These are phyloP conservation scores for Microplitis deprimator DNA, from an alignment of 2,888 invertebrate genomes.

Conservation along the genomic window DNA sequence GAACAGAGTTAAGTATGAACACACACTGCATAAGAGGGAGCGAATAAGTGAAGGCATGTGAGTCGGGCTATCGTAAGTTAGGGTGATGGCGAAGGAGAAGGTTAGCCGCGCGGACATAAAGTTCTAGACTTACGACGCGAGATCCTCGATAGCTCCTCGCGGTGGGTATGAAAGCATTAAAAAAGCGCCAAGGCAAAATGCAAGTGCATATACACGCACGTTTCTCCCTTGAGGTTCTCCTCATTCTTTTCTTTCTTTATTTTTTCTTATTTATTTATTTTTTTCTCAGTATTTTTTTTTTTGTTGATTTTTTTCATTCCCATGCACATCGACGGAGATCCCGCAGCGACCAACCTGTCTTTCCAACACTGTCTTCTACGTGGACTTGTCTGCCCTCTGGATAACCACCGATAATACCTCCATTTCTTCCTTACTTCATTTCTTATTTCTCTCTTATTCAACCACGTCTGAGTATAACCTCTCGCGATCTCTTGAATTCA, in stretches of 20 bases:
- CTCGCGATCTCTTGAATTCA: constrained; percentile 11
- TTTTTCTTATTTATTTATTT: constrained; percentile 27
- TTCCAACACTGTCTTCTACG: constrained; percentile 64
- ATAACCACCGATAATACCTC: constrained; percentile 59
- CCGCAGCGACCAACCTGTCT: constrained; percentile 70
- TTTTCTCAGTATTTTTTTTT: constrained; percentile 24
- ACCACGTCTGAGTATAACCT: constrained; percentile 17
- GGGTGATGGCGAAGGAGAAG: constrained; percentile 68
- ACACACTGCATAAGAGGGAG: constrained; percentile 34
- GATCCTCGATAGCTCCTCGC: constrained; percentile 71
- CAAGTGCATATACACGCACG: constrained; percentile 45
- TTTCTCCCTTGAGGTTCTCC: constrained; percentile 17
- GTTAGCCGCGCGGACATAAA: constrained; percentile 71
- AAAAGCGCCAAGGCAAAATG: constrained; percentile 50
- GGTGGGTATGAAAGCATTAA: constrained; percentile 70
- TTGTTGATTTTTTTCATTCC: constrained; percentile 12
- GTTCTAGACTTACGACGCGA: constrained; percentile 72
- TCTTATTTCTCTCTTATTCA: background rate
- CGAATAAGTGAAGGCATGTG: constrained; percentile 55
- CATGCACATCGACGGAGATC: constrained; percentile 59
- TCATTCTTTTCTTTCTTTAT: constrained; percentile 30
- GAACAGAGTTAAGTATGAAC: constrained; percentile 23
- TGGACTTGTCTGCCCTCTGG: constrained; percentile 41
- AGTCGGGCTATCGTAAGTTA: constrained; percentile 70
- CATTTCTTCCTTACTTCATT: background rate